Conservation (phyloP, 2,113 vertebrate genomes). For the Neogobius melanostomus region DNA sequence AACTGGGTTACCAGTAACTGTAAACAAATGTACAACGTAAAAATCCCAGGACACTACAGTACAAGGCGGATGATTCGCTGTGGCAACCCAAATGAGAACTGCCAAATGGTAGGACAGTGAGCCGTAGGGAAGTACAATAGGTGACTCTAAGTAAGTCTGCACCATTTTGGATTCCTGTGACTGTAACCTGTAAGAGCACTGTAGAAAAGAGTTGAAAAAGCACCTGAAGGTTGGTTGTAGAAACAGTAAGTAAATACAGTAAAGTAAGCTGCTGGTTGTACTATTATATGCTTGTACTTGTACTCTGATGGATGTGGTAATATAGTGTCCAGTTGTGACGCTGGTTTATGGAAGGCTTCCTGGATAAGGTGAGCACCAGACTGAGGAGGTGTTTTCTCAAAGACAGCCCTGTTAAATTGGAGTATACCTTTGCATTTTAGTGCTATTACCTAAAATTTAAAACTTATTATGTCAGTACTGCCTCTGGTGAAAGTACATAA, state of each 20-base stretch:
- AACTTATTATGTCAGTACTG: background rate
- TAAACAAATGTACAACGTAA: no score
- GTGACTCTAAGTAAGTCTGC: slow-evolving; percentile 15
- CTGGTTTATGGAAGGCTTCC: slow-evolving; percentile 71
- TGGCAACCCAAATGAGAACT: background rate
- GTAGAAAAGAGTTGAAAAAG: slow-evolving; percentile 74
- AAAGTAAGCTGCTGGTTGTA: slow-evolving; percentile 67
- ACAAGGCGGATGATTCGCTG: background rate
- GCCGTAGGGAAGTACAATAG: slow-evolving; percentile 2
- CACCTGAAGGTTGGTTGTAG: slow-evolving; percentile 74
- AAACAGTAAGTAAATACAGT: slow-evolving; percentile 63
- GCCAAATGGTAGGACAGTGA: background rate
- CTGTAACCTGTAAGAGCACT: slow-evolving; percentile 56
- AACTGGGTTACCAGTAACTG: no score
- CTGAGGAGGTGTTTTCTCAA: slow-evolving; percentile 44
- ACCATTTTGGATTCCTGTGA: slow-evolving; percentile 17
- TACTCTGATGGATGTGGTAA: slow-evolving; percentile 11
- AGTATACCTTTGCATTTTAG: background rate
- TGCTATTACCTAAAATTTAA: background rate
- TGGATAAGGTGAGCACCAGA: slow-evolving; percentile 69
- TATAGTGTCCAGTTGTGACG: slow-evolving; percentile 49
- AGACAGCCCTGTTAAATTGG: slow-evolving; percentile 57
- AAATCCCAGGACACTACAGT: no score
- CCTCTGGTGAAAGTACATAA: no score
- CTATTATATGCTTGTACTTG: slow-evolving; percentile 43